A percentile compares a stretch with the other conserved stretches of the same genome.
These are phyloP conservation scores for Agapostemon virescens DNA, from an alignment of 2,888 invertebrate genomes.

Conservation along the genomic window DNA sequence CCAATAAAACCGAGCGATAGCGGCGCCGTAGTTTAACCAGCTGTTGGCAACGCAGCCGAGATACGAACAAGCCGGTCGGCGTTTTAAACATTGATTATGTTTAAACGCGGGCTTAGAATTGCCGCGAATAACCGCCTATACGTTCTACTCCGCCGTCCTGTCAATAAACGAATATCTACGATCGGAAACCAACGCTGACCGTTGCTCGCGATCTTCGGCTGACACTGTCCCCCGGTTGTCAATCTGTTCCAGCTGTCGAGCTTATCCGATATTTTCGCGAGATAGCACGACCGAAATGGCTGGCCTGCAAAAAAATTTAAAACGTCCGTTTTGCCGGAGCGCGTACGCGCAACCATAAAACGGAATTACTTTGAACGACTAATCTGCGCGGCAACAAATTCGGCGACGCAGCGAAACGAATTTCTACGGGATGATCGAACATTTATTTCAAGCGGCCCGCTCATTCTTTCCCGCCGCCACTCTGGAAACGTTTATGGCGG, in stretches of 20 bases:
- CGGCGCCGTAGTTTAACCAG: slow-evolving; percentile 33
- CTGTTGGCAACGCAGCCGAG: slow-evolving; percentile 34
- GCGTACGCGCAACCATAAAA: neutral
- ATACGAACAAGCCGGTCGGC: slow-evolving; percentile 28
- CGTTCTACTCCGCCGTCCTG: neutral
- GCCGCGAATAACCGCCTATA: neutral
- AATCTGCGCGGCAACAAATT: neutral
- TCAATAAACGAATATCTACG: slow-evolving; percentile 29
- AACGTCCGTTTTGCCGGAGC: neutral
- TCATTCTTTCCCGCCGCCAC: too few species aligned
- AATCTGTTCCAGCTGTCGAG: slow-evolving; percentile 30
- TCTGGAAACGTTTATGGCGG: too few species aligned
- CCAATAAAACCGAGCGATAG: slow-evolving; percentile 44
- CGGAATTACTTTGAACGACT: neutral
- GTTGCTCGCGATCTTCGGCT: slow-evolving; percentile 16
- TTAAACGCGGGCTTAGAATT: slow-evolving; percentile 24
- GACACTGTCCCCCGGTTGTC: slow-evolving; percentile 29
- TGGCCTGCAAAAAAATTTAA: neutral
- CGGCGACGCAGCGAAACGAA: too few species aligned
- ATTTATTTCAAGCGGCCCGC: too few species aligned
- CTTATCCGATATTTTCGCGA: slow-evolving; percentile 17
- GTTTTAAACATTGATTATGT: slow-evolving; percentile 32
- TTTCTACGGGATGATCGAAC: neutral
- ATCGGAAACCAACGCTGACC: slow-evolving; percentile 3
- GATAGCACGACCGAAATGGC: slow-evolving; percentile 9